Evolutionary conservation across 2,888 invertebrate genomes (phyloP).

Genomic region (Latheticus oryzae): DNA sequence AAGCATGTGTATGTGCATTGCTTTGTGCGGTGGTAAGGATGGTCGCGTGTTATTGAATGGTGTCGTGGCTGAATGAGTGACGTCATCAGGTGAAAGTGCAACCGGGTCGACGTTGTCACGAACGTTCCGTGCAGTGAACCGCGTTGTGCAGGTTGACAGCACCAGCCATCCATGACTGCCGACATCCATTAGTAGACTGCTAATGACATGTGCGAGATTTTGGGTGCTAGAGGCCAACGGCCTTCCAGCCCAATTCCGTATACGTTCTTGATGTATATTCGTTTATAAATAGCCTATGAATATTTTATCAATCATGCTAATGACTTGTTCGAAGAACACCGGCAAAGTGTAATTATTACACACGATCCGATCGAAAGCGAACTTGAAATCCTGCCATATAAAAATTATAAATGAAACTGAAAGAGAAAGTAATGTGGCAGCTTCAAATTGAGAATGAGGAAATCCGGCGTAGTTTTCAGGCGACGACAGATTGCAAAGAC

Average conservation of each 20-base stretch:
- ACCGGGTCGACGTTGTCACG: conserved; percentile 43
- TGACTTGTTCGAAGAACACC: too few relatives aligned
- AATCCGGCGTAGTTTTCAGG: conserved; percentile 7
- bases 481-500: conserved; percentile 32
- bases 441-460: background rate
- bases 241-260: too few relatives aligned
- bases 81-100: conserved; percentile 45
- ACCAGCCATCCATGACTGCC: conserved; percentile 21
- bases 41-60: conserved; percentile 44
- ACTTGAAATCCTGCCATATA: conserved; percentile 7
- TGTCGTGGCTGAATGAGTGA: conserved; percentile 43
- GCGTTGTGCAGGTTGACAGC: conserved; percentile 33
- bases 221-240: too few relatives aligned
- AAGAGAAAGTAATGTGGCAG: background rate
- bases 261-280: too few relatives aligned
- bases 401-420: conserved; percentile 1
- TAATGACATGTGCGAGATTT: conserved; percentile 28
- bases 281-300: too few relatives aligned
- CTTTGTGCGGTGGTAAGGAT: conserved; percentile 12
- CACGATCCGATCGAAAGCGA: conserved; percentile 1
- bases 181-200: conserved; percentile 15
- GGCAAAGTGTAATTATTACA: too few relatives aligned
- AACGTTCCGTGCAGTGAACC: conserved; percentile 41
- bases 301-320: too few relatives aligned
- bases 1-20: conserved; percentile 5